phyloP scores from a whole-genome alignment of 2,113 vertebrate genomes.

The Tichodroma muraria region DNA sequence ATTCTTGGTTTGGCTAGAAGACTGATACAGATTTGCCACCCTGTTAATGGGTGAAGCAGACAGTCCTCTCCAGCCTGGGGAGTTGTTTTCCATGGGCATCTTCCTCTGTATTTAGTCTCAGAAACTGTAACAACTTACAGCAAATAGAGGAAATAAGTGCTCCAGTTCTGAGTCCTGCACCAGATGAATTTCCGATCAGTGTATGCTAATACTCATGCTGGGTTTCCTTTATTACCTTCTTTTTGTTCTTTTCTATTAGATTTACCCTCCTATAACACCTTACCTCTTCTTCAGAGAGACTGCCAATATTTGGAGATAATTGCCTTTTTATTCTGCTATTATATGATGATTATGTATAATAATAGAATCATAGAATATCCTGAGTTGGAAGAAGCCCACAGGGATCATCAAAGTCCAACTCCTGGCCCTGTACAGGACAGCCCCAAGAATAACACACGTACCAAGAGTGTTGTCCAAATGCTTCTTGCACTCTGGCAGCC shows the following conservation, averaged over 20 bases:
- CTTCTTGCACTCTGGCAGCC: not conserved
- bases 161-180: not conserved
- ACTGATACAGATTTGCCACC: not conserved
- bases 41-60: not conserved
- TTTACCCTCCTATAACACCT: not conserved
- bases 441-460: not conserved
- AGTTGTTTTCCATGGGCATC: not conserved
- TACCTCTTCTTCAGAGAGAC: not conserved
- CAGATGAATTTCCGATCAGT: not conserved
- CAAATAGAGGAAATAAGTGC: not conserved
- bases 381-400: not conserved
- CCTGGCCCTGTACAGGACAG: not conserved
- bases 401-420: not conserved
- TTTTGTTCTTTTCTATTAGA: not conserved
- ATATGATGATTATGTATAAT: not conserved
- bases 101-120: not conserved
- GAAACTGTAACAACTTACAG: not conserved
- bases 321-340: not conserved
- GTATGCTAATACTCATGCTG: not conserved
- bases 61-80: not conserved
- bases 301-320: not conserved
- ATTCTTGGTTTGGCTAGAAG: not conserved
- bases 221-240: not conserved
- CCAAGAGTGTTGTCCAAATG: not conserved
- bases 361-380: not conserved